Percentiles rank a stretch among this genome's conserved stretches.
These are phyloP conservation scores for Piprites chloris DNA, from an alignment of 2,113 vertebrate species.

Conservation along the genomic window DNA sequence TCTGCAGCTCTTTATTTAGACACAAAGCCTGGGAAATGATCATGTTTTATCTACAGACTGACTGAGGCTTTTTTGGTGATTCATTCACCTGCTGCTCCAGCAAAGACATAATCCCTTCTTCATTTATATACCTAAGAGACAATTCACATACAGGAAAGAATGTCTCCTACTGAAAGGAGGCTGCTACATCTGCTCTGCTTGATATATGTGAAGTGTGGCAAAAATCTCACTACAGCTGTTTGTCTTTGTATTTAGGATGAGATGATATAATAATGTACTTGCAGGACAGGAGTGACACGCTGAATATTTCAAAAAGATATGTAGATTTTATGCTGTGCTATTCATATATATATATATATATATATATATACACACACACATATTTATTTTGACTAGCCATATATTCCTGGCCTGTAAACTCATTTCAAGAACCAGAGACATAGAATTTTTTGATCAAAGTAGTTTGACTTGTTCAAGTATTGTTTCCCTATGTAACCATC, in stretches of 20 bases:
- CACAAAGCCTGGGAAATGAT: conserved; percentile 36
- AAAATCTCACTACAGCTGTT: conserved; percentile 27
- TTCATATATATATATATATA: neutral
- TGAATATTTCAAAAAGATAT: conserved; percentile 11
- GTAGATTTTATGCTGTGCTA: neutral
- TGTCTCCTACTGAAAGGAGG: neutral
- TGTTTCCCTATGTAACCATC: neutral
- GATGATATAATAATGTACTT: neutral
- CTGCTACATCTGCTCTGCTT: neutral
- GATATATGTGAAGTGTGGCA: conserved; percentile 1
- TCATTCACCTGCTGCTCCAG: conserved; percentile 44
- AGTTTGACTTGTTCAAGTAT: neutral
- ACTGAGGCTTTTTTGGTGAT: conserved; percentile 44
- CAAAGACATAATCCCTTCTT: conserved; percentile 40
- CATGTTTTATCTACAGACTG: conserved; percentile 48
- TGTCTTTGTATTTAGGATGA: conserved; percentile 37
- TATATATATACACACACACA: neutral
- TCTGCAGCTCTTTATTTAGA: conserved; percentile 63
- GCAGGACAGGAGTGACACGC: neutral
- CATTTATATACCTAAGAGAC: conserved; percentile 48
- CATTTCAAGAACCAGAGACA: neutral
- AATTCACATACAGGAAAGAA: neutral
- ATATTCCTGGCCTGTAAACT: neutral
- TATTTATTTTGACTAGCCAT: neutral
- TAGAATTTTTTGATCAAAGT: neutral